Conservation (phyloP, 2,113 vertebrate species). For the Platanista minor region DNA sequence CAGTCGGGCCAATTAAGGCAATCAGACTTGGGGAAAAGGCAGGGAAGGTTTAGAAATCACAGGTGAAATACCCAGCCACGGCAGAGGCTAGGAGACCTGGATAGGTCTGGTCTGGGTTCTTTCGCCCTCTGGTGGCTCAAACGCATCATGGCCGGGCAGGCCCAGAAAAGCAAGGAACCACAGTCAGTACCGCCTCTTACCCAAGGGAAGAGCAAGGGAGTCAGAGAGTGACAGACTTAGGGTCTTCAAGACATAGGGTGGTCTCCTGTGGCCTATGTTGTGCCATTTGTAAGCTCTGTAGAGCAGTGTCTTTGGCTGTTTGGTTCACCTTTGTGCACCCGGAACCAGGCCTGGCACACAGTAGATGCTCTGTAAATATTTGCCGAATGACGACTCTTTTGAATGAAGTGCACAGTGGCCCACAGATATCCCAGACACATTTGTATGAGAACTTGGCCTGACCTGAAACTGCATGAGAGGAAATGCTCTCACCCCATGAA, state of each 20-base stretch:
- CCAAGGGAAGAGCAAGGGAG: not conserved
- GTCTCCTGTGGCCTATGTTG: not conserved
- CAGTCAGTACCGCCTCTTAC: not conserved
- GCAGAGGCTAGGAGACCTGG: not conserved
- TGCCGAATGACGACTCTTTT: not conserved
- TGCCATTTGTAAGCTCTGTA: not conserved
- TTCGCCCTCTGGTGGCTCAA: constrained; percentile 57
- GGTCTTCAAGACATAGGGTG: not conserved
- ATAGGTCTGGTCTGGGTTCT: not conserved
- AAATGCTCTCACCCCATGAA: not conserved
- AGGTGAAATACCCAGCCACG: not conserved
- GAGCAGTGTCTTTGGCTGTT: not conserved
- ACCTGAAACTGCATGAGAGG: not conserved
- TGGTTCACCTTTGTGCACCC: not conserved
- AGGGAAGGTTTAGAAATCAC: not conserved
- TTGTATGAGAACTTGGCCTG: not conserved
- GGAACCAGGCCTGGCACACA: not conserved
- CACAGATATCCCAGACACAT: not conserved
- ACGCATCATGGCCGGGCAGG: not conserved
- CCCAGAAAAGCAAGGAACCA: not conserved
- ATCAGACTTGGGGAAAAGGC: not conserved
- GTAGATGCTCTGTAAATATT: not conserved
- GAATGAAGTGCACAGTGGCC: not conserved
- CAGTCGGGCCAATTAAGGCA: not conserved
- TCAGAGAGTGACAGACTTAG: not conserved